phyloP scores from a whole-genome alignment of 2,888 invertebrate species.

The Priocnemis perturbator region DNA sequence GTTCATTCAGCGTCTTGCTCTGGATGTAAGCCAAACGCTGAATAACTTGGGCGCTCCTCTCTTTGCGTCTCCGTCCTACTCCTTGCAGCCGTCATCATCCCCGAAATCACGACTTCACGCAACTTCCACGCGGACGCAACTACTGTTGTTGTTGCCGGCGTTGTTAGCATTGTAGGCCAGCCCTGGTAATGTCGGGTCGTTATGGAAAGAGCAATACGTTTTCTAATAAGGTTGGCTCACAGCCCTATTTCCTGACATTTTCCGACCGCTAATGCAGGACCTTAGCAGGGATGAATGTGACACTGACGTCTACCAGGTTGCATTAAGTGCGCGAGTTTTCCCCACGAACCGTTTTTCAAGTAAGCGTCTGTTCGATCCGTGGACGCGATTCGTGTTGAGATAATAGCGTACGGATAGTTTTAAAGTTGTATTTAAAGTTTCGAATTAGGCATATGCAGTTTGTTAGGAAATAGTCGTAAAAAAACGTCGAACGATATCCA shows the following conservation, averaged over 20 bases:
- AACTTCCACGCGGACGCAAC: too few species aligned
- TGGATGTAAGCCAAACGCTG: conserved; percentile 72
- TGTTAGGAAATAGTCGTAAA: too few species aligned
- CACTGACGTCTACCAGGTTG: conserved; percentile 59
- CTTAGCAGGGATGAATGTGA: conserved; percentile 61
- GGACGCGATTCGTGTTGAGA: too few species aligned
- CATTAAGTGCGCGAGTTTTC: conserved; percentile 52
- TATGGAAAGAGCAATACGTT: conserved; percentile 30
- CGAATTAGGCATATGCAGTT: too few species aligned
- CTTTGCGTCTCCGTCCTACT: conserved; percentile 12
- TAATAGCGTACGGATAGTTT: too few species aligned
- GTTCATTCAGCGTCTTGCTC: conserved; percentile 71
- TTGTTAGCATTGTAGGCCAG: conserved; percentile 26
- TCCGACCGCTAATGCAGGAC: conserved; percentile 61
- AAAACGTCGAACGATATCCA: too few species aligned
- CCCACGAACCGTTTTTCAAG: too few species aligned
- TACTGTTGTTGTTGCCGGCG: conserved; percentile 37
- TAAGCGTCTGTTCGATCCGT: too few species aligned
- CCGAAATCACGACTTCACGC: too few species aligned
- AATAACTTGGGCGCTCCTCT: conserved; percentile 52
- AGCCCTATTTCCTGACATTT: conserved; percentile 61
- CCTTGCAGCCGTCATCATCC: conserved; percentile 16
- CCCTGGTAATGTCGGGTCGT: conserved; percentile 9
- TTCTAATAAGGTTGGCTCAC: conserved; percentile 64
- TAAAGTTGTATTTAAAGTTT: too few species aligned